Evolutionary conservation across 2,888 invertebrate genomes (phyloP), one percentile per base, ranked within the genome.

Genomic region (Dolichomitus sp.): DNA sequence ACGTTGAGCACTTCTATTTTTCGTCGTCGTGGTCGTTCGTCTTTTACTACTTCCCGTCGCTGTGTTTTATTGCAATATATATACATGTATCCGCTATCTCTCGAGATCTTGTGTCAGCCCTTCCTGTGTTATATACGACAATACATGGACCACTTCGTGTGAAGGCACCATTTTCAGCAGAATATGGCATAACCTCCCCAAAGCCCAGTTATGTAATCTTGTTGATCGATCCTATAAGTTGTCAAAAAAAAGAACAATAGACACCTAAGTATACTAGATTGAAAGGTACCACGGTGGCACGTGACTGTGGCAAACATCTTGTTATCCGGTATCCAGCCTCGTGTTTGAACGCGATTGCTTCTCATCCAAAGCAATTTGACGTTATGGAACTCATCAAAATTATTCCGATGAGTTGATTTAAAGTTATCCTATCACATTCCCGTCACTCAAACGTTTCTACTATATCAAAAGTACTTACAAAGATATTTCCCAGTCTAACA

Each of bases 31-130:
- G 42, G 37, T 73, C 75, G 27, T 59, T 68, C 66, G 59, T 12
- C 57, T 75, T 75, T 75, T 75, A 75, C 66, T 66, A 75, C 66
- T 75, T 75, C 66, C 57, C 48, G 57, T 75, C 57, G 63, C 52
- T 48, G 61, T 48, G 14, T 73, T 30, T 61, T 37, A 59, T 33
- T 59, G 19, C 50, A 11, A 19, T 7, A 17, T 14, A 37, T 2
- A 23, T 11, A 69, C 12, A 19, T 14, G 63, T 19, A 74, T 63
- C 27, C 52, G 42, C 19, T 75, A 75, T 75, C 63, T 54, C 30
- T 17, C 12, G 17, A 17, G 42, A 42, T 74, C 74, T 52, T 27
- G 30, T 52, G 74, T 74, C 52, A 23, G 52, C 40, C 27, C 50
- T 48, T 61, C 59, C 33, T 48, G 23, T 4, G 14, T 52, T 54